A percentile compares a stretch with the other conserved stretches of the same genome.
These are phyloP conservation scores for Ophonus ardosiacus DNA, from an alignment of 2,888 invertebrate species.

Conservation along the genomic window DNA sequence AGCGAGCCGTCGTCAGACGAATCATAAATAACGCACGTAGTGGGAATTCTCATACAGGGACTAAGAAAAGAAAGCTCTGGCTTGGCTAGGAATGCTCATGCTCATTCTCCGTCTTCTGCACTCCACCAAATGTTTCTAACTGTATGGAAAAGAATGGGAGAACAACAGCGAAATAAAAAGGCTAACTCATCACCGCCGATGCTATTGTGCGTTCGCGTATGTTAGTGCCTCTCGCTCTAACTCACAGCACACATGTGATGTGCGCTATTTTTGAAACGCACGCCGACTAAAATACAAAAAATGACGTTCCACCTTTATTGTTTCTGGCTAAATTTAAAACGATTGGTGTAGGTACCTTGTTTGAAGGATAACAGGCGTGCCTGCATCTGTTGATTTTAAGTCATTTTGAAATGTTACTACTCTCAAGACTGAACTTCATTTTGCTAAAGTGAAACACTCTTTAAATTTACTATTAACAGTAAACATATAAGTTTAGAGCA, in stretches of 20 bases:
- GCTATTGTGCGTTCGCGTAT: conserved; percentile 36
- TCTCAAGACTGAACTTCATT: not conserved
- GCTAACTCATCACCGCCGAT: conserved; percentile 50
- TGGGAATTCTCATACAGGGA: conserved; percentile 57
- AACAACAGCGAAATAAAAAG: conserved; percentile 59
- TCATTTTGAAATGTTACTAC: conserved; percentile 6
- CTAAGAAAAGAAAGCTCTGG: conserved; percentile 43
- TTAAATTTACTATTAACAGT: not conserved
- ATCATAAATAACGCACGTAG: conserved; percentile 61
- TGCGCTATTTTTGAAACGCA: conserved; percentile 52
- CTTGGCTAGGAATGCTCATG: conserved; percentile 39
- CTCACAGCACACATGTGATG: conserved; percentile 15
- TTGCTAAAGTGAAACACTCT: conserved; percentile 9
- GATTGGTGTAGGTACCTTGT: conserved; percentile 44
- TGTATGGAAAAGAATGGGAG: conserved; percentile 60
- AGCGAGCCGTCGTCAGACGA: conserved; percentile 51
- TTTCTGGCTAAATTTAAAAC: conserved; percentile 59
- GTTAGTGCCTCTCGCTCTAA: conserved; percentile 27
- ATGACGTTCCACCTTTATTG: conserved; percentile 61
- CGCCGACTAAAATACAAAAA: conserved; percentile 55
- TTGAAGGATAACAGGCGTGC: conserved; percentile 38
- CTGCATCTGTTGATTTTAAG: conserved; percentile 48
- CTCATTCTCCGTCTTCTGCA: not conserved
- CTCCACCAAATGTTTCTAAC: conserved; percentile 56
- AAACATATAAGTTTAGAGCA: too few relatives aligned